Base-by-base conservation (phyloP, 2,888 invertebrate genomes). In the Heteromyza rotundicornis region DNA sequence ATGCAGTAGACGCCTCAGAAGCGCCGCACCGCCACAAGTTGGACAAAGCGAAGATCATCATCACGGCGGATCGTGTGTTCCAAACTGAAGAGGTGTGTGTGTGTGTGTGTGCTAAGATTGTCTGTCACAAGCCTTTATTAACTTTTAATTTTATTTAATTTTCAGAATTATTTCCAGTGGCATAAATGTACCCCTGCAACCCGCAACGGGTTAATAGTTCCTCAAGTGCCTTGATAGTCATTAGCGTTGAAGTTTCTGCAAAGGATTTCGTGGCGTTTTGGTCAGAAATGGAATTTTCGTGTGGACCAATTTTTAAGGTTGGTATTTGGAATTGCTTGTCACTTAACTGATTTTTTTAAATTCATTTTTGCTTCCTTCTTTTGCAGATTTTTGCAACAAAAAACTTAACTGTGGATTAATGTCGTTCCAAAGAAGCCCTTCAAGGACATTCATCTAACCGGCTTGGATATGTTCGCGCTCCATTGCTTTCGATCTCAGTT, bases 41-140 rank as follows among this genome's bases (percentile, higher is more conserved):
- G 47, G 8, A 19, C 3, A 7, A 14, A 7, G 8, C 40, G n/a
- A n/a, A 40, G 8, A 3, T n/a, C n/a, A n/a, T n/a, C 40, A 47
- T 8, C 3, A 40, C 40, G n/a, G n/a, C 2, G 3, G 14, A 40
- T 8, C 40, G 47, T 19, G 17, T 20, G 7, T 19, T 17, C 47
- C 47, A 47, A 40, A n/a, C 12, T 47, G 47, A 5, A 19, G 47
- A 47, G 17, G 47, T 47, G 20, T 17, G 20, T 17, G n/a, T n/a
- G n/a, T n/a, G n/a, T n/a, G n/a, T n/a, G n/a, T 12, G 22, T 19
- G 47, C 44, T 49, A 20, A 23, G 67, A 69, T 70, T 71, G 71
- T 73, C 69, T n/a, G n/a, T 19, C 3, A 17, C 20, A 17, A 17
- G 7, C 17, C 14, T 20, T 19, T n/a, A n/a, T n/a, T n/a, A 32